Evolutionary conservation across 1,140 invertebrate genomes (phyloP).

Genomic region (Diorhabda carinulata): DNA sequence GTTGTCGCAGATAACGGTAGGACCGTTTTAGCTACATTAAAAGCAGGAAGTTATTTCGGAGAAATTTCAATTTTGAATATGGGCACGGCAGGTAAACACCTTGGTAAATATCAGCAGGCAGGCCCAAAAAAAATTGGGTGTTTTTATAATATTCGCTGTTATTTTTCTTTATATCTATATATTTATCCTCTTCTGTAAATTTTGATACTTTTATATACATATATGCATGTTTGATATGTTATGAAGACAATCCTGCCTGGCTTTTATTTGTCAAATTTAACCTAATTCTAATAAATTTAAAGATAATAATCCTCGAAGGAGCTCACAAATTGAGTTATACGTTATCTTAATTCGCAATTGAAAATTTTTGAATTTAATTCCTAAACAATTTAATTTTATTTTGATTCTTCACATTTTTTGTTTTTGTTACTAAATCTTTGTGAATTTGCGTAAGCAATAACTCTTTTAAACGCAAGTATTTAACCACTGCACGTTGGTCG

Average conservation of each 20-base stretch:
- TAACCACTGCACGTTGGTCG: no score
- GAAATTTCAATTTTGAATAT: slow-evolving; percentile 99
- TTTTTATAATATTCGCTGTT: slow-evolving; percentile 5
- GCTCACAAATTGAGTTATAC: neutral
- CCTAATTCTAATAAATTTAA: slow-evolving; percentile 1
- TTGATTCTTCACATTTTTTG: no score
- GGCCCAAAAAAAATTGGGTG: slow-evolving; percentile 24
- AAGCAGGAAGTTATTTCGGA: slow-evolving; percentile 98
- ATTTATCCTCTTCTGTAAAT: neutral
- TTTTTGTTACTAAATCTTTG: no score
- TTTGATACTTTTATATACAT: neutral
- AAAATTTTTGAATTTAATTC: no score
- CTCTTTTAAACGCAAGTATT: no score
- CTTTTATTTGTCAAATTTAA: slow-evolving; percentile 32
- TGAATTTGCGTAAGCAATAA: no score
- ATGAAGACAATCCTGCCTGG: slow-evolving; percentile 27
- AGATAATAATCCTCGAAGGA: neutral
- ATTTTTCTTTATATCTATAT: slow-evolving; percentile 8
- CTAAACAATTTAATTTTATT: no score
- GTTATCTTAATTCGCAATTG: no score
- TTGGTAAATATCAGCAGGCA: slow-evolving; percentile 81
- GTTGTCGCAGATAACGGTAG: slow-evolving; percentile 97
- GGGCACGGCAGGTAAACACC: slow-evolving; percentile 96
- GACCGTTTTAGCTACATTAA: slow-evolving; percentile 92
- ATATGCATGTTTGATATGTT: slow-evolving; percentile 26